phyloP scores from a whole-genome alignment of 2,888 invertebrate genomes.

The Eristalinus sepulchralis region DNA sequence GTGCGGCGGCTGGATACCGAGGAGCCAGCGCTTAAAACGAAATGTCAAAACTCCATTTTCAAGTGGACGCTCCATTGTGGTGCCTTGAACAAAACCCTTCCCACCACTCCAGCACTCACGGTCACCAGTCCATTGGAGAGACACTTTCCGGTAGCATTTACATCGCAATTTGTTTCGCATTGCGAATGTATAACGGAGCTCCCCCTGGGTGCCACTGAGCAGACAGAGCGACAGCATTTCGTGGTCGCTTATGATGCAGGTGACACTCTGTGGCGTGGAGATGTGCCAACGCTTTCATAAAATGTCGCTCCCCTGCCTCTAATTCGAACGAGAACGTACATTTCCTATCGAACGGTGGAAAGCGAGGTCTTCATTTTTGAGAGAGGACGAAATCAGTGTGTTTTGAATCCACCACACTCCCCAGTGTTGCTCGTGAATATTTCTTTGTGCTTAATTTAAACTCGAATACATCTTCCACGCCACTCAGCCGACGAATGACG shows the following conservation, averaged over 20 bases:
- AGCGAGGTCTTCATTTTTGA: background rate
- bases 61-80: background rate
- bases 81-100: background rate
- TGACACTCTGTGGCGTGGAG: slow-evolving; percentile 5
- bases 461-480: background rate
- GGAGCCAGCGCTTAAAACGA: slow-evolving; percentile 14
- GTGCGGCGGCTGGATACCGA: background rate
- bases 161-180: background rate
- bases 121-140: background rate
- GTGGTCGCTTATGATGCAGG: background rate
- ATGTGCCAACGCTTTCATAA: background rate
- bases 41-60: slow-evolving; percentile 17
- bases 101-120: background rate
- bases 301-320: background rate
- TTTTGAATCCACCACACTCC: background rate
- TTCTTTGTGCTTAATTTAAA: background rate
- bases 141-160: background rate
- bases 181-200: background rate
- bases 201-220: background rate
- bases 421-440: background rate
- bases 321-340: background rate
- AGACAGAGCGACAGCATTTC: background rate
- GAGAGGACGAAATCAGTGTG: background rate
- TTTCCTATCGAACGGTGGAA: background rate
- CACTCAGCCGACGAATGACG: background rate